Evolutionary conservation across 2,797 vertebrate genomes (phyloP), one percentile per base, ranked within the genome.

Genomic region (Gobio occitaniae): DNA sequence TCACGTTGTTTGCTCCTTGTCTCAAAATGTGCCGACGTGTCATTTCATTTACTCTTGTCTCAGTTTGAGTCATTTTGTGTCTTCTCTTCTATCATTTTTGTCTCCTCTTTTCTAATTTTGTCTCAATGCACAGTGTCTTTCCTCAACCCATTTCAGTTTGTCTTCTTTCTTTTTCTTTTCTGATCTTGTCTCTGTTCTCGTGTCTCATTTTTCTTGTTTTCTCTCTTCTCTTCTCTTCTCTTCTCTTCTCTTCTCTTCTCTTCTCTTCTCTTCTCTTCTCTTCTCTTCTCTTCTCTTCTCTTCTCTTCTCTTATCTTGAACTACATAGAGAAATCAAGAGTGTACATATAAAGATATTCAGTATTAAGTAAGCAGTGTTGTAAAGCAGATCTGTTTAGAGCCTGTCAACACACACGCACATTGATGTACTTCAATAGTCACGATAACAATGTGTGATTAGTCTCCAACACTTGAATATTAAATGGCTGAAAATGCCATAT

Each of bases 361-460:
- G 13, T 72, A 29, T 59, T 54, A 52, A 32, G 15, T 71, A 15
- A 54, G 13, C 21, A 29, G 79, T 61, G 63, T 75, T 19, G 21
- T 48, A 8, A 48, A 41, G 56, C 70, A 12, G 36, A 54, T 80
- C 68, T 80, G 59, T 74, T 84, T 84, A 47, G 32, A 47, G 41
- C 11, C 21, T n/a, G 29, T 69, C 50, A 78, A 54, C 54, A 41
- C 41, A 82, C 54, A 54, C 1, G 63, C 69, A 71, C 15, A 65
- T 36, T 66, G 56, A 54, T 83, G 72, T 54, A 66, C 82, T 83
- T 56, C 61, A 79, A 25, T 50, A 32, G 72, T 66, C 61, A 47
- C 61, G 52, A 44, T 77, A 44, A 84, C 74, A 84, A 69, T 79
- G 76, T 70, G 75, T 84, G 83, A 79, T 84, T 79, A 59, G 66